These are phyloP conservation scores for Phyto melanocephala DNA, from an alignment of 2,888 invertebrate species.

Conservation along the genomic window DNA sequence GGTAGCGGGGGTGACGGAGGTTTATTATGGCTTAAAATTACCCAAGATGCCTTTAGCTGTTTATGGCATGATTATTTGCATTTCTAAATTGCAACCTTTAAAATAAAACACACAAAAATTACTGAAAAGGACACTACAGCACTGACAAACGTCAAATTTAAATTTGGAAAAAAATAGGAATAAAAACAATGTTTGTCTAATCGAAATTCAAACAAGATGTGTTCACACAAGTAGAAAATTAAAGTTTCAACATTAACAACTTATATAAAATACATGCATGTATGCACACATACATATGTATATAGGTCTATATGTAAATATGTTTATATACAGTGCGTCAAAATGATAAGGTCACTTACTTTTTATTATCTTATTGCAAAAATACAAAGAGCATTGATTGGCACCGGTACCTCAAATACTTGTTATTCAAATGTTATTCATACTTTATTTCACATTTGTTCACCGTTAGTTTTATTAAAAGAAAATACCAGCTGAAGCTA, in stretches of 20 bases:
- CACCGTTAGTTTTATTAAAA: no score
- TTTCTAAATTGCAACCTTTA: constrained; percentile 59
- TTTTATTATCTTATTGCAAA: no score
- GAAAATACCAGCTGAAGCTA: no score
- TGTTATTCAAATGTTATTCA: no score
- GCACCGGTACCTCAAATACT: no score
- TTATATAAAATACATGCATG: background rate
- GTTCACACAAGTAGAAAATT: constrained; percentile 65
- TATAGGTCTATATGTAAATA: constrained; percentile 20
- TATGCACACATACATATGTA: background rate
- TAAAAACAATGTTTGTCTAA: constrained; percentile 36
- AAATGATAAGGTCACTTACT: no score
- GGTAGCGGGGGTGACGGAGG: background rate
- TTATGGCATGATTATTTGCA: constrained; percentile 59
- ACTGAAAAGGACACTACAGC: constrained; percentile 43
- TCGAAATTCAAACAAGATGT: constrained; percentile 50
- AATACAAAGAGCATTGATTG: no score
- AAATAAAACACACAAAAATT: background rate
- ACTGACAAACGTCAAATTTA: constrained; percentile 47
- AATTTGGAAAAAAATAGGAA: constrained; percentile 19
- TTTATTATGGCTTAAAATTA: constrained; percentile 57
- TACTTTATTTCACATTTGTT: no score
- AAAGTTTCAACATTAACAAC: constrained; percentile 52
- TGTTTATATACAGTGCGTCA: no score
- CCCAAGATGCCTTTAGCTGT: constrained; percentile 59